phyloP scores from a whole-genome alignment of 2,113 vertebrate species.

The Panthera uncia region DNA sequence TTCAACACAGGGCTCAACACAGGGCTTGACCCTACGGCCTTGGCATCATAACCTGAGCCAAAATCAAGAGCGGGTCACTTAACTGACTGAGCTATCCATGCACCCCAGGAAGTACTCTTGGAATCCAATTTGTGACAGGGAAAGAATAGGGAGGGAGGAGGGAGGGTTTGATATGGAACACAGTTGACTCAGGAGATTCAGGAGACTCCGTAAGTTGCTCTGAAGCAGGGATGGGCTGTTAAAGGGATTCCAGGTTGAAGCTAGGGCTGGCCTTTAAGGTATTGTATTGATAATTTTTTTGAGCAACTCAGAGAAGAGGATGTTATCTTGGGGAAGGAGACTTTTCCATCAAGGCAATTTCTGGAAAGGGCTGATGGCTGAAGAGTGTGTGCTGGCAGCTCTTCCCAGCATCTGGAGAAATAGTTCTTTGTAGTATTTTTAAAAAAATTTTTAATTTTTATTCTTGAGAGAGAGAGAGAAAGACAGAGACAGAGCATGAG shows the following conservation, averaged over 20 bases:
- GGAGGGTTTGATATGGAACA: not conserved
- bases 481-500: no score
- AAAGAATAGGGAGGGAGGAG: not conserved
- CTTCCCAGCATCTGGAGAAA: not conserved
- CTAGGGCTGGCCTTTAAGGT: not conserved
- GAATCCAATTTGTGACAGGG: not conserved
- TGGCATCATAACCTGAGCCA: no score
- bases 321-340: not conserved
- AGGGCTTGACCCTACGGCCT: no score
- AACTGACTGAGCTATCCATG: no score
- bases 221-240: not conserved
- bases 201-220: accelerated
- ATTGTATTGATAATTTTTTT: not conserved
- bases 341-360: not conserved
- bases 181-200: not conserved
- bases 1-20: no score
- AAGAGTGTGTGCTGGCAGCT: not conserved
- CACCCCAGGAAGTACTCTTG: not conserved
- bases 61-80: no score
- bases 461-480: no score
- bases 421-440: not conserved
- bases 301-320: not conserved
- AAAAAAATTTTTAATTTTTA: no score
- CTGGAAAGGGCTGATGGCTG: not conserved
- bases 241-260: not conserved